A percentile compares a stretch with the other conserved stretches of the same genome.
Conservation (phyloP, 2,888 invertebrate species). For the Aspidiotus rigidus region DNA sequence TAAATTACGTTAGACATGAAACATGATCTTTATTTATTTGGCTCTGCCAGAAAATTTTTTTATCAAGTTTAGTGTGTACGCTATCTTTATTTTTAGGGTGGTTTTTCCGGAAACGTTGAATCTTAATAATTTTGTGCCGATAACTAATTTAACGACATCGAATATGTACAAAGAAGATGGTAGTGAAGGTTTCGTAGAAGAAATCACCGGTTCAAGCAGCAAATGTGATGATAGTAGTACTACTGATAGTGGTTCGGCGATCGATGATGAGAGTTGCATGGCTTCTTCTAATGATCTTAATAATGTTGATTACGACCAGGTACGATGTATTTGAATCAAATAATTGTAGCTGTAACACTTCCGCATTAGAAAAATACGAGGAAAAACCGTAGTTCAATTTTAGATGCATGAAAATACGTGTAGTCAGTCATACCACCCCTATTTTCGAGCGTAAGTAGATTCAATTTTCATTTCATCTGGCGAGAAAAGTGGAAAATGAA, state of each 20-base stretch:
- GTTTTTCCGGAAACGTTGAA: constrained; percentile 71
- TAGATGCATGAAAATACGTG: too few relatives aligned
- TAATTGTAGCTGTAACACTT: too few relatives aligned
- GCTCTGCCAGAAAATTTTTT: too few relatives aligned
- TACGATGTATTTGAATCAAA: background rate
- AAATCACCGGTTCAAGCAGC: constrained; percentile 45
- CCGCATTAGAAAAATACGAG: too few relatives aligned
- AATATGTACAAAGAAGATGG: constrained; percentile 41
- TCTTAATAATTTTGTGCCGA: constrained; percentile 60
- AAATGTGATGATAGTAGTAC: constrained; percentile 59
- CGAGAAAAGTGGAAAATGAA: too few relatives aligned
- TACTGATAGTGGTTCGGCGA: constrained; percentile 58
- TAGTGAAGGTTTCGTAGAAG: constrained; percentile 44
- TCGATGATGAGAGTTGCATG: constrained; percentile 45
- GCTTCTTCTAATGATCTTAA: constrained; percentile 28
- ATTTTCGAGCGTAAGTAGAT: too few relatives aligned
- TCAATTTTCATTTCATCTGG: too few relatives aligned
- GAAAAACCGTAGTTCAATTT: too few relatives aligned
- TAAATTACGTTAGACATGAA: too few relatives aligned
- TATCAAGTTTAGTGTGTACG: too few relatives aligned
- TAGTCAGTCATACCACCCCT: too few relatives aligned
- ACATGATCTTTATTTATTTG: too few relatives aligned
- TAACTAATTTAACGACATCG: background rate
- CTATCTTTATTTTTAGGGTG: constrained; percentile 51
- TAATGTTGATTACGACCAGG: constrained; percentile 28